Base-by-base conservation (phyloP, 2,888 invertebrate genomes). In the Drosophila mercatorum region DNA sequence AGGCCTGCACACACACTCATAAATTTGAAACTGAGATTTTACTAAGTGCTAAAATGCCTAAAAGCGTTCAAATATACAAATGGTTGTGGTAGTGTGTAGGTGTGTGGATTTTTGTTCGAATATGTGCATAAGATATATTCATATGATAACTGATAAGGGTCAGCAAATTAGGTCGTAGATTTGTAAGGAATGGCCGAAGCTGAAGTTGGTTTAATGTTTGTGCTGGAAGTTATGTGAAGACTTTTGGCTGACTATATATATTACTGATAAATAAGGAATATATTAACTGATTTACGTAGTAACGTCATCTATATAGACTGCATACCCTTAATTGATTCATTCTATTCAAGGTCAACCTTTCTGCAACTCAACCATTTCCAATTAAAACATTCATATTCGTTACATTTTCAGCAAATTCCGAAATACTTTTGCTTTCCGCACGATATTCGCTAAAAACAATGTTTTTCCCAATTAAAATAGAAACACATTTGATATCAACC, bases 21-120 rank as follows among this genome's bases (percentile, higher is more conserved):
- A 66, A 75, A 72, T 78, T 63, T 52, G 58, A 51, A 49, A 76
- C 66, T 72, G 66, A 76, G 80, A 76, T 80, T 76, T 80, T 59
- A 59, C 68, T 72, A 78, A 80, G 76, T 76, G 78, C 76, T 52
- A 49, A 80, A 72, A 80, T 72, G 76, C 68, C 76, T 66, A 28
- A 55, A 63, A 72, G 72, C 76, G 40, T 11, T 11, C 38, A 68
- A 78, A 58, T 26, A 52, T 53, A 17, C 59, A 51, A 65, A 78
- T 66, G 55, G 46, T 31, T 62, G 17, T 52, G 46, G 60, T 31
- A 14, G 47, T 64, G 31, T 26, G 7, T 55, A 5, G 43, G 41
- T 22, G 40, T 49, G 41, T 31, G n/a, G 11, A 10, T 10, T 31
- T 22, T 10, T 26, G 2, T 49, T 4, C 53, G 31, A 17, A 34